Evolutionary conservation across 1,140 invertebrate genomes (phyloP).

Genomic region (Onthophagus taurus): DNA sequence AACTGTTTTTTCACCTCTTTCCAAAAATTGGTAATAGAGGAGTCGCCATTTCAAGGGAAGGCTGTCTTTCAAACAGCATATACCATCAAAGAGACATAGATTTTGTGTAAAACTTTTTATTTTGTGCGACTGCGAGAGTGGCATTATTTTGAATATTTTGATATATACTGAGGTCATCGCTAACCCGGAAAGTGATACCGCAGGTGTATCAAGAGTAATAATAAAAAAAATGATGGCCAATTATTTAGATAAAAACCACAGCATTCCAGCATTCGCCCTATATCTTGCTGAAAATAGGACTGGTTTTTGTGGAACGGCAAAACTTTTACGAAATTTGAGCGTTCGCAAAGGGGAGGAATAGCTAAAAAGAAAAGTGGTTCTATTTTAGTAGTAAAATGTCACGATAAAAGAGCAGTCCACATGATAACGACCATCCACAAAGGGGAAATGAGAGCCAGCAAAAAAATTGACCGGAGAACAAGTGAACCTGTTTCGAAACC

Average conservation of each 20-base stretch:
- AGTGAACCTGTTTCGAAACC: not conserved
- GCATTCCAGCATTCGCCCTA: not conserved
- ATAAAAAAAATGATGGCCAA: not conserved
- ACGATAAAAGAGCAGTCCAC: not conserved
- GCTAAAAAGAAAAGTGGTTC: not conserved
- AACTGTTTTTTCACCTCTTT: not conserved
- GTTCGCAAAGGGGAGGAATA: not conserved
- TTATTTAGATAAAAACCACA: slow-evolving; percentile 1
- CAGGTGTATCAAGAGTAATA: not conserved
- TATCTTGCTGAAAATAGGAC: slow-evolving; percentile 1
- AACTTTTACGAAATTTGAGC: not conserved
- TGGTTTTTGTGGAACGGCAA: not conserved
- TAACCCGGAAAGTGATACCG: not conserved
- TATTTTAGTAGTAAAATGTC: slow-evolving; percentile 1
- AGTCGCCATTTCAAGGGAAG: no score
- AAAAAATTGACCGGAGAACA: not conserved
- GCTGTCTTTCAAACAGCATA: no score
- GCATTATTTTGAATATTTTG: slow-evolving; percentile 1
- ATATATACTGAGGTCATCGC: slow-evolving; percentile 1
- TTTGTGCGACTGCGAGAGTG: slow-evolving; percentile 5
- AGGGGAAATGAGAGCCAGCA: not conserved
- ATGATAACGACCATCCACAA: slow-evolving; percentile 1
- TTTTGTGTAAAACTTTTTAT: not conserved
- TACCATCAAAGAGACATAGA: slow-evolving; percentile 7
- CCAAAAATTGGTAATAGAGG: slow-evolving; percentile 1